A percentile compares a stretch with the other conserved stretches of the same genome.
Conservation (phyloP, 1,140 invertebrate genomes). For the Macrosteles quadrilineatus region DNA sequence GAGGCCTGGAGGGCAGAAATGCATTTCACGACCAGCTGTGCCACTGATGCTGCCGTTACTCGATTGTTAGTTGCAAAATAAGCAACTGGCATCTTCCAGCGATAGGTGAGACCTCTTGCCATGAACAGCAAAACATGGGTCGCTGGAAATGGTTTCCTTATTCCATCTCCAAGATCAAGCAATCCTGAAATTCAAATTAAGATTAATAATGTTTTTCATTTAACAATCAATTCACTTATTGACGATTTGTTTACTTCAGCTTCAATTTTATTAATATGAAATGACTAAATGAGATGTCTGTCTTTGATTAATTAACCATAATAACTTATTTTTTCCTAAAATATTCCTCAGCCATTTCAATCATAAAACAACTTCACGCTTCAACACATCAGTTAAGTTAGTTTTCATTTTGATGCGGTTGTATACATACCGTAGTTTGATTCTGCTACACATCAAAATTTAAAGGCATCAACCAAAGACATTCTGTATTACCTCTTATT, state of each 20-base stretch:
- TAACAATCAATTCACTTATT: no score
- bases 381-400: no score
- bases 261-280: no score
- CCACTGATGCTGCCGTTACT: slow-evolving; percentile 1
- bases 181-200: background rate
- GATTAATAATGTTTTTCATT: background rate
- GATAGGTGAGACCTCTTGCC: slow-evolving; percentile 30
- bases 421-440: no score
- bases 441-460: no score
- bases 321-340: no score
- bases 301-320: background rate
- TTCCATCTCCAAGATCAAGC: slow-evolving; percentile 20
- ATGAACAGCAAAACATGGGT: slow-evolving; percentile 32
- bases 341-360: no score
- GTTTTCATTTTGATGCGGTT: no score
- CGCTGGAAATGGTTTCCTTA: slow-evolving; percentile 6
- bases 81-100: slow-evolving; percentile 30
- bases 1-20: background rate
- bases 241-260: no score
- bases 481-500: no score
- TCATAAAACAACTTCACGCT: no score
- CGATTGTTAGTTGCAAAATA: slow-evolving; percentile 22
- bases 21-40: background rate
- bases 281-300: background rate
- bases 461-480: no score